Evolutionary conservation across 2,888 invertebrate genomes (phyloP).

Genomic region (Megamerina dolium): DNA sequence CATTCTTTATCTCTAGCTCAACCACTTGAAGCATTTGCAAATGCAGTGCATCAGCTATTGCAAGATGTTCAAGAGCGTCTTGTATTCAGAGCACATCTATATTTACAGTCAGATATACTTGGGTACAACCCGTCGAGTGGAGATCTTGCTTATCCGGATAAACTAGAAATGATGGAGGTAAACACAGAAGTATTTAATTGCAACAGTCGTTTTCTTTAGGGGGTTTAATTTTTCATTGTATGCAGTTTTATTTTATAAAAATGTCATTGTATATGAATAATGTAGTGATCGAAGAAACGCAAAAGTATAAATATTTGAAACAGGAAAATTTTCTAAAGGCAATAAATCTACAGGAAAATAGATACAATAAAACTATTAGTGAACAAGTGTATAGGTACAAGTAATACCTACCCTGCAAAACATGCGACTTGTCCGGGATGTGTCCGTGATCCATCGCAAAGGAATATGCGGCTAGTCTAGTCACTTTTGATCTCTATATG

Average conservation of each 20-base stretch:
- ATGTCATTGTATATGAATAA: neutral
- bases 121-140: slow-evolving; percentile 85
- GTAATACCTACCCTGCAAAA: too few species aligned
- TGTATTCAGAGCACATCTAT: slow-evolving; percentile 91
- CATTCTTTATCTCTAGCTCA: slow-evolving; percentile 49
- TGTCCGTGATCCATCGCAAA: too few species aligned
- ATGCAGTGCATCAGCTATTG: slow-evolving; percentile 71
- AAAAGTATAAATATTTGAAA: too few species aligned
- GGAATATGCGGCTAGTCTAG: too few species aligned
- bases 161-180: slow-evolving; percentile 95
- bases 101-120: slow-evolving; percentile 85
- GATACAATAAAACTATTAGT: too few species aligned
- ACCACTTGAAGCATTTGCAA: slow-evolving; percentile 70
- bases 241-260: neutral
- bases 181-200: neutral
- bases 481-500: too few species aligned
- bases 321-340: too few species aligned
- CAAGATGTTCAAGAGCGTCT: slow-evolving; percentile 95
- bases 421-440: too few species aligned
- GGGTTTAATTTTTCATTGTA: too few species aligned
- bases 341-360: too few species aligned
- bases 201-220: neutral
- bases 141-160: slow-evolving; percentile 96
- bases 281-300: too few species aligned
- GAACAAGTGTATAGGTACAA: too few species aligned